Percentiles rank a stretch among this genome's conserved stretches.
phyloP scores from a whole-genome alignment of 2,113 vertebrate genomes.

The Chelonoidis abingdonii region DNA sequence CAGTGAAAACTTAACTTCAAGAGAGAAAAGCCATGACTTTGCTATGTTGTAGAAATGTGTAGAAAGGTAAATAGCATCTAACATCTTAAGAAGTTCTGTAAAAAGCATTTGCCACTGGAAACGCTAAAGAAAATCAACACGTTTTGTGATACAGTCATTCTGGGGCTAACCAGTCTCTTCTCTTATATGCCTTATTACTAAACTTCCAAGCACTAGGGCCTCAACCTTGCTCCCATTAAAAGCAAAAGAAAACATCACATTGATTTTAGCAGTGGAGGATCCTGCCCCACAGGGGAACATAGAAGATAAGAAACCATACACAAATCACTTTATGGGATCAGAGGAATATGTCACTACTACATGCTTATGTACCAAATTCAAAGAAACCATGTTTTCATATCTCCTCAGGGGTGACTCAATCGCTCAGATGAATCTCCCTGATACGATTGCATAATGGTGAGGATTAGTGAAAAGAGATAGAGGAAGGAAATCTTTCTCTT shows the following conservation, averaged over 20 bases:
- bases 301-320: background rate
- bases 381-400: fast-evolving
- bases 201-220: fast-evolving
- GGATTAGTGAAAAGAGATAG: background rate
- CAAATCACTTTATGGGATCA: background rate
- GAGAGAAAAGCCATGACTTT: fast-evolving
- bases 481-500: background rate
- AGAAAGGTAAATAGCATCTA: background rate
- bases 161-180: fast-evolving
- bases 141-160: background rate
- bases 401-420: background rate
- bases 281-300: fast-evolving
- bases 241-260: background rate
- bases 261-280: background rate
- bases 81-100: background rate
- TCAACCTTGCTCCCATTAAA: background rate
- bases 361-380: background rate
- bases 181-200: background rate
- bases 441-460: background rate
- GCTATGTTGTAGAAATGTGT: fast-evolving
- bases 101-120: fast-evolving
- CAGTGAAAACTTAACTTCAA: background rate
- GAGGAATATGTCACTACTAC: background rate
- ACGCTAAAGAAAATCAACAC: fast-evolving
- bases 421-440: background rate